A percentile compares a stretch with the other conserved stretches of the same genome.
phyloP scores from a whole-genome alignment of 2,797 vertebrate species.

The Lutjanus campechanus region DNA sequence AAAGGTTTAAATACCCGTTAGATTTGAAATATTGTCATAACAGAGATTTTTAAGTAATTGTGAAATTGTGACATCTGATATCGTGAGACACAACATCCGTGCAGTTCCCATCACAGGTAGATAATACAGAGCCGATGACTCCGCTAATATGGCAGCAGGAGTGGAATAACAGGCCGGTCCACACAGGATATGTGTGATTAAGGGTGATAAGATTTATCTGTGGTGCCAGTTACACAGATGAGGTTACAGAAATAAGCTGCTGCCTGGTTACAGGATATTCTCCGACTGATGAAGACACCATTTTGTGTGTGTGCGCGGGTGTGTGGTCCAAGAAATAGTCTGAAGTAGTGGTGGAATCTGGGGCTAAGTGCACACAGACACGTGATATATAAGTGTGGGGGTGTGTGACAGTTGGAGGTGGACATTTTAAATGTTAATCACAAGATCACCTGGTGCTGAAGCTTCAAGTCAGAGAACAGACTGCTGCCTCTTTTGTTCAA shows the following conservation, averaged over 20 bases:
- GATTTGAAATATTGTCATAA: background rate
- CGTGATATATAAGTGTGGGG: background rate
- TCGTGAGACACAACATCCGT: slow-evolving; percentile 7
- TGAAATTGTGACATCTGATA: slow-evolving; percentile 3
- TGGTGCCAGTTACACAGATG: slow-evolving; percentile 53
- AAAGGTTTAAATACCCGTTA: background rate
- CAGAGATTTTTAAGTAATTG: background rate
- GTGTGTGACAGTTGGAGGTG: slow-evolving; percentile 7
- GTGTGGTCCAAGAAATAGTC: slow-evolving; percentile 4
- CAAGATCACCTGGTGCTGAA: background rate
- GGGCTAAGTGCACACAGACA: background rate
- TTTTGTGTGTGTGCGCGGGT: slow-evolving; percentile 3
- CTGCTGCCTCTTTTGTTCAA: background rate
- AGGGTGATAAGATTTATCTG: slow-evolving; percentile 53
- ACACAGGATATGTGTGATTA: slow-evolving; percentile 50
- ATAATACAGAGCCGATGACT: slow-evolving; percentile 16
- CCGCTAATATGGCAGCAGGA: slow-evolving; percentile 18
- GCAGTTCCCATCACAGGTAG: slow-evolving; percentile 20
- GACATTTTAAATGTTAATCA: background rate
- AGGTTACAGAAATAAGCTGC: slow-evolving; percentile 50
- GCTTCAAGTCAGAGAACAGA: background rate
- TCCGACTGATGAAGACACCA: slow-evolving; percentile 13
- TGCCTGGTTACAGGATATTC: slow-evolving; percentile 31
- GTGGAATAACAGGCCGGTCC: slow-evolving; percentile 40
- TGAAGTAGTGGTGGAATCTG: background rate